Conservation (phyloP, 2,797 vertebrate genomes). For the Sebastes minor region DNA sequence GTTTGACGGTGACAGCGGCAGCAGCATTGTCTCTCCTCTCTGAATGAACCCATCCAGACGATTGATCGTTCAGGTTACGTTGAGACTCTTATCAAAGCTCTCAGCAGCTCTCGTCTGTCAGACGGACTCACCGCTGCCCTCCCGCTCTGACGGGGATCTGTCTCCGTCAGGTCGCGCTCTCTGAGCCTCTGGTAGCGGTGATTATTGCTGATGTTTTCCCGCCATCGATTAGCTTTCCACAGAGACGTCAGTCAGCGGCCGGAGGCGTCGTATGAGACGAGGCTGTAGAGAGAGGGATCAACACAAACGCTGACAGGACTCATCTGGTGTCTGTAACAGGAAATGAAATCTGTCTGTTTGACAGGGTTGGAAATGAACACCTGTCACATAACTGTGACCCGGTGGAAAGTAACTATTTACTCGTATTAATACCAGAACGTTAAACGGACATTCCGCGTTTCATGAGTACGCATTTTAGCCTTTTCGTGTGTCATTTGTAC, state of each 20-base stretch:
- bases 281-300: constrained; percentile 50
- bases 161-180: constrained; percentile 44
- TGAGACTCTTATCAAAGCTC: constrained; percentile 46
- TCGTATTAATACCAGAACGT: no score
- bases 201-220: constrained; percentile 64
- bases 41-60: constrained; percentile 37
- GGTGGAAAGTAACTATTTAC: not conserved
- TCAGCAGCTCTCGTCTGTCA: constrained; percentile 27
- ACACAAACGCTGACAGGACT: constrained; percentile 45
- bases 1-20: constrained; percentile 20
- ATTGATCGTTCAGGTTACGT: constrained; percentile 32
- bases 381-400: not conserved
- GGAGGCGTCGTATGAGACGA: not conserved
- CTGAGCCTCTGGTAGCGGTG: constrained; percentile 28
- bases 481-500: no score
- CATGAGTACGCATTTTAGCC: no score
- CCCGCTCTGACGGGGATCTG: constrained; percentile 39
- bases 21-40: constrained; percentile 2
- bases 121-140: constrained; percentile 34
- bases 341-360: constrained; percentile 54
- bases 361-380: constrained; percentile 22
- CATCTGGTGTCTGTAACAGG: constrained; percentile 30
- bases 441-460: no score
- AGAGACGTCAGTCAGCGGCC: constrained; percentile 42
- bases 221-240: constrained; percentile 66